Conservation (phyloP, 2,888 invertebrate genomes). For the Conchocele bisecta region DNA sequence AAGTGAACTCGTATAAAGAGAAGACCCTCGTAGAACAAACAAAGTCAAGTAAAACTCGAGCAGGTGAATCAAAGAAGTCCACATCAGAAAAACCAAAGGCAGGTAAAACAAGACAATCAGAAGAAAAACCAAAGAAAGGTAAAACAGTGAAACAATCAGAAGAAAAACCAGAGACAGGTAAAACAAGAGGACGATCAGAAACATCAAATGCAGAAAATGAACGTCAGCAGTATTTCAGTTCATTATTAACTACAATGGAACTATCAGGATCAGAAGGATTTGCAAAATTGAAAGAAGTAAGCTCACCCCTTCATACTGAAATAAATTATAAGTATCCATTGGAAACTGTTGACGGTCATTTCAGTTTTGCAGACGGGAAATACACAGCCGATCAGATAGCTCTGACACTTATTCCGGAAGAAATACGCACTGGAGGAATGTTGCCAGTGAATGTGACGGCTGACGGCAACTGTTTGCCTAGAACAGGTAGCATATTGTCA, state of each 20-base stretch:
- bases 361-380: not conserved
- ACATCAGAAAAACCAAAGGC: not conserved
- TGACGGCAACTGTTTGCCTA: constrained; percentile 28
- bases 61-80: constrained; percentile 2
- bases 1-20: not conserved
- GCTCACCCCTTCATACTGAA: not conserved
- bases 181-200: constrained; percentile 17
- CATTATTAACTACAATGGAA: constrained; percentile 31
- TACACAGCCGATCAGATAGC: constrained; percentile 27
- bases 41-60: constrained; percentile 22
- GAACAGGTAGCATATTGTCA: constrained; percentile 23
- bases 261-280: constrained; percentile 27
- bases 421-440: constrained; percentile 15
- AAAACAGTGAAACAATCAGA: constrained; percentile 22
- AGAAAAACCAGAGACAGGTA: constrained; percentile 7
- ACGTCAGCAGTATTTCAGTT: constrained; percentile 36
- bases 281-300: not conserved
- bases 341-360: not conserved
- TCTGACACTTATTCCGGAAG: constrained; percentile 32
- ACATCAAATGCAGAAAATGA: constrained; percentile 29
- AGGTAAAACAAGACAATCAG: not conserved
- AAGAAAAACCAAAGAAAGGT: not conserved
- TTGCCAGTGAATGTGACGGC: constrained; percentile 20
- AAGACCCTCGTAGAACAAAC: constrained; percentile 25
- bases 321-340: not conserved